A percentile compares a stretch with the other conserved stretches of the same genome.
phyloP scores from a whole-genome alignment of 2,888 invertebrate genomes.

The Crioceris asparagi region DNA sequence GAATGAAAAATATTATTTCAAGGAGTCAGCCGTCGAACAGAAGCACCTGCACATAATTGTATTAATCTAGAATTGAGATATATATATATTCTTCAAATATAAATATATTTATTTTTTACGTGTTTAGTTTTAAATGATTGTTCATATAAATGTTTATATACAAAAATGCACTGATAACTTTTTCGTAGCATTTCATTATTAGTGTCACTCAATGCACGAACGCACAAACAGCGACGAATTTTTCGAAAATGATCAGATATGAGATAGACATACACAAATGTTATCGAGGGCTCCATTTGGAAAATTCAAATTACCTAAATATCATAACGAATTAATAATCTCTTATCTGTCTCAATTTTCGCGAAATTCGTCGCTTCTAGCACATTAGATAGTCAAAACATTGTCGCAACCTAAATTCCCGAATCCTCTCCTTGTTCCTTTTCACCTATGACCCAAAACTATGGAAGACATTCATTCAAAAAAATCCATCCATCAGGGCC shows the following conservation, averaged over 20 bases:
- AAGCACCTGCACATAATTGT: constrained; percentile 24
- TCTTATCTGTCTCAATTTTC: neutral
- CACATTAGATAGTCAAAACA: constrained; percentile 27
- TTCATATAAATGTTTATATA: constrained; percentile 34
- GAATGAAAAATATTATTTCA: constrained; percentile 23
- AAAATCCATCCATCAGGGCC: neutral
- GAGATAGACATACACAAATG: too few species aligned
- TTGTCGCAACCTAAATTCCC: constrained; percentile 27
- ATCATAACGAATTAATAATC: too few species aligned
- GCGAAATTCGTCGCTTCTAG: constrained; percentile 8
- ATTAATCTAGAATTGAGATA: too few species aligned
- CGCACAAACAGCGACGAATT: constrained; percentile 25
- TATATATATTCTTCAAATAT: constrained; percentile 28
- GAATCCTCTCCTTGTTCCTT: constrained; percentile 21
- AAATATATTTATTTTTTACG: constrained; percentile 34
- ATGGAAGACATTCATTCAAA: too few species aligned
- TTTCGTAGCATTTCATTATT: constrained; percentile 32
- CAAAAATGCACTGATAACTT: constrained; percentile 33
- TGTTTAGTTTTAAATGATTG: constrained; percentile 31
- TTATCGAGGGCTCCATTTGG: too few species aligned
- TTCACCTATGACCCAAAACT: constrained; percentile 19
- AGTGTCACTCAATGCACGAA: constrained; percentile 35
- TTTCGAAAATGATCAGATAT: neutral
- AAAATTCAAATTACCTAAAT: too few species aligned
- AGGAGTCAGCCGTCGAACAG: constrained; percentile 28